These are phyloP conservation scores for Cataglyphis albicans DNA, from an alignment of 2,888 invertebrate genomes.

Conservation along the genomic window DNA sequence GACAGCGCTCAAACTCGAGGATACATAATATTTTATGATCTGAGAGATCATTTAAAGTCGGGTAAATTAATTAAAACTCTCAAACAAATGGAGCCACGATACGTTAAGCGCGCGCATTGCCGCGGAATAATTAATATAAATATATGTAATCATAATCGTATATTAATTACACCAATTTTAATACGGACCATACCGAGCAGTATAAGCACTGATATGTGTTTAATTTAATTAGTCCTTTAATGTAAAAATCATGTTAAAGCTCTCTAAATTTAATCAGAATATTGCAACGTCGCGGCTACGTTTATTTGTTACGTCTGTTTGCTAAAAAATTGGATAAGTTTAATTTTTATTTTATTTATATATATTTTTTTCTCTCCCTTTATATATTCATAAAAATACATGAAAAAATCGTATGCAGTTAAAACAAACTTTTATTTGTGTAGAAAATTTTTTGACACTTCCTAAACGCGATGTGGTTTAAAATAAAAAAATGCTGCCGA, in stretches of 20 bases:
- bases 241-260: background rate
- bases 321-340: background rate
- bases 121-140: background rate
- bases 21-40: slow-evolving; percentile 10
- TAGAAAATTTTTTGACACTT: background rate
- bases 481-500: background rate
- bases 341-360: slow-evolving; percentile 4
- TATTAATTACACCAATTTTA: slow-evolving; percentile 39
- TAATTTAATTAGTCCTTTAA: slow-evolving; percentile 17
- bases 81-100: background rate
- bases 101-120: background rate
- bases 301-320: background rate
- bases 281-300: background rate
- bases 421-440: background rate
- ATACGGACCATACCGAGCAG: background rate
- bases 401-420: background rate
- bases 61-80: slow-evolving; percentile 43
- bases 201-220: background rate
- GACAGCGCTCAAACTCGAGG: slow-evolving; percentile 20
- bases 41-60: slow-evolving; percentile 34
- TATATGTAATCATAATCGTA: background rate
- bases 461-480: background rate
- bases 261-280: background rate
- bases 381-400: background rate
- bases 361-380: background rate